A percentile compares a stretch with the other conserved stretches of the same genome.
Conservation (phyloP, 2,888 invertebrate genomes). For the Aelia acuminata region DNA sequence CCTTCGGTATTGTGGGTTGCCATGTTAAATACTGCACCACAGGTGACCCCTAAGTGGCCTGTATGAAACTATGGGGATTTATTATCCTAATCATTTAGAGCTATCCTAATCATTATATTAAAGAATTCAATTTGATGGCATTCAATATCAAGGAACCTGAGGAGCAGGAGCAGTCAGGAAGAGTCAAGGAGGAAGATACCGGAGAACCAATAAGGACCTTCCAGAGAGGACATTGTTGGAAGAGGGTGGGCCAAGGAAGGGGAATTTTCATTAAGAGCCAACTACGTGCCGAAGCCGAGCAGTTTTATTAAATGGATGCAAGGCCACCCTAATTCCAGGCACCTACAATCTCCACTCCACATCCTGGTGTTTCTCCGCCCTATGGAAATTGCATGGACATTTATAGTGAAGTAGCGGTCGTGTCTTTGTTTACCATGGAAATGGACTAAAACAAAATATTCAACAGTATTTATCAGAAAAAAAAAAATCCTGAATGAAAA, state of each 20-base stretch:
- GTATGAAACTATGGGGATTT: too few relatives aligned
- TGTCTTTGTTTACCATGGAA: background rate
- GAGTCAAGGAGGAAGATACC: background rate
- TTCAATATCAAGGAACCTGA: background rate
- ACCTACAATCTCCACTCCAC: background rate
- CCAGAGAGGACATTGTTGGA: constrained; percentile 20
- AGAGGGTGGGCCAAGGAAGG: background rate
- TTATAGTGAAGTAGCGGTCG: background rate
- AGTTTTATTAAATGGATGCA: constrained; percentile 45
- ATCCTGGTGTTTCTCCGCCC: background rate
- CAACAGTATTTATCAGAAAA: background rate
- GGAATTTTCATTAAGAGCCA: constrained; percentile 41
- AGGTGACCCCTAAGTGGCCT: too few relatives aligned
- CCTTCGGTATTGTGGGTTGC: too few relatives aligned
- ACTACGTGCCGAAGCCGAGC: constrained; percentile 18
- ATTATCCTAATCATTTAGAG: too few relatives aligned
- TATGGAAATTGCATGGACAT: background rate
- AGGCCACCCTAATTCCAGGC: constrained; percentile 26
- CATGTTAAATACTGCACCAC: too few relatives aligned
- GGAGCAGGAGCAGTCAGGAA: background rate
- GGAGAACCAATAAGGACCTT: constrained; percentile 25
- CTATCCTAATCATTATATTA: too few relatives aligned
- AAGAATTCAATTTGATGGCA: background rate
- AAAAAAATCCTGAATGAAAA: background rate
- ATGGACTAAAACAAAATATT: background rate